Evolutionary conservation across 2,113 vertebrate genomes (phyloP), one percentile per base, ranked within the genome.

Genomic region (Oncorhynchus masou): DNA sequence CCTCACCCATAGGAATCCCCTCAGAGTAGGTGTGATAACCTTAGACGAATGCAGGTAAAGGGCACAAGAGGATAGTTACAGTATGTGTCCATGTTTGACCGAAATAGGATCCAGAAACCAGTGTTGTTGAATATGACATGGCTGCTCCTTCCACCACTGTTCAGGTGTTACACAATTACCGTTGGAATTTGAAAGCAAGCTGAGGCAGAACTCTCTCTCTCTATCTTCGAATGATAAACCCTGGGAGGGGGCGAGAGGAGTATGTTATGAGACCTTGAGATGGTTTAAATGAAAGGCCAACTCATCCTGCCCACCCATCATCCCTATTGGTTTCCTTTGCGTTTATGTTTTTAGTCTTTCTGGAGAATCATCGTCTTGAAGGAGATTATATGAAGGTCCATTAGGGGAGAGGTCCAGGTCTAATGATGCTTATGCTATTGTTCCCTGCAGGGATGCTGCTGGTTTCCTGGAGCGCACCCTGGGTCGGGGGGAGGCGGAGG

Each of bases 401-500:
- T 49, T 74, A 45, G 67, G 25, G 29, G 27, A 54, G 51, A 19
- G 49, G 66, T 31, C 13, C 19, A 60, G 20, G 72, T 27, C 16
- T 59, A 48, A 60, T 48, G 34, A 24, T 31, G 67, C 57, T 45
- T 45, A 27, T 71, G 15, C 4, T 75, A 9, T 16, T 62, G 27
- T 66, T 73, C 67, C 75, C 84, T 81, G 9, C 87, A 24, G 29
- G 11, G 34, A 13, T 24, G 22, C 95, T 76, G 59, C 70, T 0
- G 71, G 69, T 4, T 95, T 94, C 81, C 74, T 77, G 1, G 83
- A 92, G 73, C 81, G 73, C 5, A 92, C 90, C 11, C 83, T 89
- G 15, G 68, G 79, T 65, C 87, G 62, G 0, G 79, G 74, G 0
- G 81, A 86, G 7, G 83, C 81, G 1, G 87, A 94, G 82, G 92